Conservation (phyloP, 2,888 invertebrate genomes). For the Coleophora deauratella region DNA sequence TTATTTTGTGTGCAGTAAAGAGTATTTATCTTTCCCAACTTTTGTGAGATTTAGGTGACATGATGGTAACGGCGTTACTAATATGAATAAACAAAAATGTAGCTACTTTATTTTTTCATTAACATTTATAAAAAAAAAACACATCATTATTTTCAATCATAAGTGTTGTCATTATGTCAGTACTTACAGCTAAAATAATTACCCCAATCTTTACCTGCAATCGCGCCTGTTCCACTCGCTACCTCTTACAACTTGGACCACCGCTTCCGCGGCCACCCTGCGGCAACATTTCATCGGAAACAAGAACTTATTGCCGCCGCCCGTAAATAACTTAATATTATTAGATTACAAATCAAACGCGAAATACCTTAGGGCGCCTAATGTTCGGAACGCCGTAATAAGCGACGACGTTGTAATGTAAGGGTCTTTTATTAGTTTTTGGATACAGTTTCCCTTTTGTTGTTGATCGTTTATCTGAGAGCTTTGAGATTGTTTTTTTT, state of each 20-base stretch:
- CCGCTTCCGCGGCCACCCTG: constrained; percentile 20
- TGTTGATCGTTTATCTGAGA: not conserved
- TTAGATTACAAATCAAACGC: constrained; percentile 60
- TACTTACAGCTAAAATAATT: too few relatives aligned
- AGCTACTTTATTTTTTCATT: too few relatives aligned
- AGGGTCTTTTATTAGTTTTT: not conserved
- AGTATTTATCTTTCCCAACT: too few relatives aligned
- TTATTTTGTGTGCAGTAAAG: too few relatives aligned
- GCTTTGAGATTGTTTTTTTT: too few relatives aligned
- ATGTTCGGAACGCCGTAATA: not conserved
- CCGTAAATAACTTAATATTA: constrained; percentile 63
- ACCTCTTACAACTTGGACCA: constrained; percentile 23
- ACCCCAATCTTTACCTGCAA: too few relatives aligned
- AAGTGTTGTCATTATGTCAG: too few relatives aligned
- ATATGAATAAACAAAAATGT: too few relatives aligned
- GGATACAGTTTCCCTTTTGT: not conserved
- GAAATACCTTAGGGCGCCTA: constrained; percentile 28
- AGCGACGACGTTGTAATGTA: not conserved
- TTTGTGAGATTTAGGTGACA: too few relatives aligned
- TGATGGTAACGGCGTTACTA: too few relatives aligned
- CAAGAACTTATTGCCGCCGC: constrained; percentile 57
- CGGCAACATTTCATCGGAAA: constrained; percentile 60
- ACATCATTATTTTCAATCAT: too few relatives aligned
- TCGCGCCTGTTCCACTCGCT: not conserved
- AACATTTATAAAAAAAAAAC: too few relatives aligned